phyloP scores from a whole-genome alignment of 30 jellyfish, hydroid and myxozoan species.

The Sanderia malayensis region DNA sequence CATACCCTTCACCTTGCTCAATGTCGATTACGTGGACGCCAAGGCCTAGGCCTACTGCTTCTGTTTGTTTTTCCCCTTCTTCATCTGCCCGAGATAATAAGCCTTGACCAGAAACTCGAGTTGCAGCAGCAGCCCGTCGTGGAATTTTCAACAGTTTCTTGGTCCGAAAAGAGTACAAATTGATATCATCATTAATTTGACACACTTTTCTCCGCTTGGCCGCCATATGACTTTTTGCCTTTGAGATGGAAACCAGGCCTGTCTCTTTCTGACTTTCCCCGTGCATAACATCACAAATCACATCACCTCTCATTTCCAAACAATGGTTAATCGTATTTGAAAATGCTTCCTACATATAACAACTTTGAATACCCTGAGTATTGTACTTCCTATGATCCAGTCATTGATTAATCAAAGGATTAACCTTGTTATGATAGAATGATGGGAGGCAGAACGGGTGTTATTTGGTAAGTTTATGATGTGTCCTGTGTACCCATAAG shows the following conservation, averaged over 20 bases:
- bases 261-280: background rate
- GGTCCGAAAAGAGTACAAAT: background rate
- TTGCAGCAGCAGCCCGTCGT: background rate
- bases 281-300: background rate
- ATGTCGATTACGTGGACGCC: background rate
- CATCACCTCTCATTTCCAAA: background rate
- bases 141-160: slow-evolving; percentile 12
- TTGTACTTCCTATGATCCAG: background rate
- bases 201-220: background rate
- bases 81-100: slow-evolving; percentile 2
- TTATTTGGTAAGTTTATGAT: too few species aligned
- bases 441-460: slow-evolving; percentile 6
- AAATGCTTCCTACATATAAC: background rate
- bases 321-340: background rate
- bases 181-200: slow-evolving; percentile 7
- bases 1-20: slow-evolving; percentile 3
- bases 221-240: slow-evolving; percentile 4
- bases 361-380: background rate
- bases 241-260: too few species aligned
- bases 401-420: background rate
- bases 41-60: too few species aligned
- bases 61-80: slow-evolving; percentile 13
- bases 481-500: too few species aligned
- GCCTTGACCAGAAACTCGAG: background rate
- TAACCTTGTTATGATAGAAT: background rate